Percentiles rank a stretch among this genome's conserved stretches.
Evolutionary conservation across 2,888 invertebrate species (phyloP).

Genomic region (Hedychridium roseum): DNA sequence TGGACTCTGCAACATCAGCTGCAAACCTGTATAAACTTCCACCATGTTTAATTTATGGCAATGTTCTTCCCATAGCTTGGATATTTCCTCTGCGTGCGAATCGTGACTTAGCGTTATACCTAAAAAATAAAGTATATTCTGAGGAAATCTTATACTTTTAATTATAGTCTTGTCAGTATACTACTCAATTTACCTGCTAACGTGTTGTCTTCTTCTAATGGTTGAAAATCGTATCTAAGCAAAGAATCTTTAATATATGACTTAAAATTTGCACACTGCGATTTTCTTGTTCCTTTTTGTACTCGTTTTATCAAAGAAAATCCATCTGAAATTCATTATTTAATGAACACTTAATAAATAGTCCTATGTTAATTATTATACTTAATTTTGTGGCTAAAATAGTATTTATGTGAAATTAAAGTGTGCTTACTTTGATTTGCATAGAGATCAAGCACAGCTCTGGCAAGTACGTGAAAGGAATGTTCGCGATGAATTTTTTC

Average conservation of each 20-base stretch:
- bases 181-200: neutral
- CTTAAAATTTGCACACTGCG: slow-evolving; percentile 51
- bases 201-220: slow-evolving; percentile 10
- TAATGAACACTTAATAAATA: neutral
- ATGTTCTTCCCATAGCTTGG: slow-evolving; percentile 44
- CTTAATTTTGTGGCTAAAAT: neutral
- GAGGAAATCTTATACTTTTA: neutral
- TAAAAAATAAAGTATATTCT: too few species aligned
- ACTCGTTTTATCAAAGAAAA: slow-evolving; percentile 46
- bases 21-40: slow-evolving; percentile 56
- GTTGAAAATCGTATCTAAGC: slow-evolving; percentile 43
- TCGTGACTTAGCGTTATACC: too few species aligned
- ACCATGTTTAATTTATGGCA: slow-evolving; percentile 34
- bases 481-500: slow-evolving; percentile 63
- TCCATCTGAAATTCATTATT: slow-evolving; percentile 39
- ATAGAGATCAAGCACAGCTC: slow-evolving; percentile 73
- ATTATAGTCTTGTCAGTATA: neutral
- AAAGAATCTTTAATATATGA: slow-evolving; percentile 50
- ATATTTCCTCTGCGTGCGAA: slow-evolving; percentile 22
- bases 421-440: slow-evolving; percentile 66
- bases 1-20: slow-evolving; percentile 52
- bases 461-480: slow-evolving; percentile 54
- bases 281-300: slow-evolving; percentile 54
- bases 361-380: slow-evolving; percentile 1
- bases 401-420: neutral